Percentiles rank a stretch among this genome's conserved stretches.
These are phyloP conservation scores for Steatocranus sp. DNA, from an alignment of 2,797 vertebrate species.

Conservation along the genomic window DNA sequence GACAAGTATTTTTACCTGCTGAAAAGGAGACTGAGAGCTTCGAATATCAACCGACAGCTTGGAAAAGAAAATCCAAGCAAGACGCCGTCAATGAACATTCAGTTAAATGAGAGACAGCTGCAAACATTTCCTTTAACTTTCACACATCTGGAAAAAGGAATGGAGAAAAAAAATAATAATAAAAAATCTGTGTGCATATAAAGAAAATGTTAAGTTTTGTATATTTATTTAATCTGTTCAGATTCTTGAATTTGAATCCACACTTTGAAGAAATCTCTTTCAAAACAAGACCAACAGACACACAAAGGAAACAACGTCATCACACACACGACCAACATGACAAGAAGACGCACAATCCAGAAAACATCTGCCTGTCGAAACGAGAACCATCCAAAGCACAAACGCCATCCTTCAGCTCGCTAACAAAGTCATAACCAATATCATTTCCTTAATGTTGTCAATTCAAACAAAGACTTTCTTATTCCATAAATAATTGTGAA, in stretches of 20 bases:
- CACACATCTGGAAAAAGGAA: background rate
- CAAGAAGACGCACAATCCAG: background rate
- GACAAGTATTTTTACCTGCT: background rate
- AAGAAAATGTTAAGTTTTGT: rapidly evolving
- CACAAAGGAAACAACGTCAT: background rate
- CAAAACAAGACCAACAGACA: background rate
- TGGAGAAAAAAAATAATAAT: background rate
- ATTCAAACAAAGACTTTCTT: background rate
- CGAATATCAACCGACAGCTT: background rate
- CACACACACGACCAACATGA: background rate
- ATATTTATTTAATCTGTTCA: background rate
- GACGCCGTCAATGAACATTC: background rate
- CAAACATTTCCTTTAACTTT: background rate
- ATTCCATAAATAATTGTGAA: background rate
- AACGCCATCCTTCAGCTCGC: background rate
- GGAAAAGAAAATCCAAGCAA: background rate
- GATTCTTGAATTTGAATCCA: background rate
- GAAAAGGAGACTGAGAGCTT: background rate
- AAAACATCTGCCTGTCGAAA: background rate
- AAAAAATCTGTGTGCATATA: background rate
- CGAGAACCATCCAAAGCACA: background rate
- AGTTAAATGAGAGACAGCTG: background rate
- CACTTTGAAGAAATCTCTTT: background rate
- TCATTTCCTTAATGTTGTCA: background rate
- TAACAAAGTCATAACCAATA: background rate